Percentiles rank a stretch among this genome's conserved stretches.
phyloP scores from a whole-genome alignment of 2,888 invertebrate genomes.

The Polydrusus pterygomalis region DNA sequence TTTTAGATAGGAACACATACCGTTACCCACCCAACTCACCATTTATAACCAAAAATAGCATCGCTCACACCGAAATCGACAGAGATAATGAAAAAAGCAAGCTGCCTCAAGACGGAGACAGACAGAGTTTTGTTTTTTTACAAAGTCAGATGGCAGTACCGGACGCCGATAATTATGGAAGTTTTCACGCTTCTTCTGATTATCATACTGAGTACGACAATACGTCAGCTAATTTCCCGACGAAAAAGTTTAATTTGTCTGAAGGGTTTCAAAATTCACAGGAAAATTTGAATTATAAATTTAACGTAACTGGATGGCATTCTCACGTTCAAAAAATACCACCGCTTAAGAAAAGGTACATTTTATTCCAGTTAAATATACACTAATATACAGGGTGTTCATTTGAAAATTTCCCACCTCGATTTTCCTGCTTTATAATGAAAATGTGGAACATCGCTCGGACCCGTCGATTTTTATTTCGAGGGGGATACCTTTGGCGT shows the following conservation, averaged over 20 bases:
- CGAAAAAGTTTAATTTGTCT: conserved; percentile 31
- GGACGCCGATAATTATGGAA: conserved; percentile 34
- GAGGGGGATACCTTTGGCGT: too few species aligned
- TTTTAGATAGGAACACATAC: conserved; percentile 30
- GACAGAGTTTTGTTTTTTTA: conserved; percentile 36
- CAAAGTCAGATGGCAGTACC: conserved; percentile 48
- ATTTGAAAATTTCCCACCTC: too few species aligned
- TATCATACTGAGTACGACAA: conserved; percentile 20
- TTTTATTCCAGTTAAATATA: too few species aligned
- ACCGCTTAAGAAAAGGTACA: conserved; percentile 20
- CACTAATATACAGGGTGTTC: neutral
- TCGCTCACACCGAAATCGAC: too few species aligned
- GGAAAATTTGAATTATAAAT: neutral
- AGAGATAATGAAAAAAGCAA: neutral
- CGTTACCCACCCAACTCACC: neutral
- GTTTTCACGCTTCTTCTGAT: conserved; percentile 34
- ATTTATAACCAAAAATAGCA: conserved; percentile 8
- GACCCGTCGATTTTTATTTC: too few species aligned
- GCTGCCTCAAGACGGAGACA: neutral
- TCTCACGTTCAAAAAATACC: conserved; percentile 50
- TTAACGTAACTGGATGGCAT: conserved; percentile 2
- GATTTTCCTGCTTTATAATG: too few species aligned
- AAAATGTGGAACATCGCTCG: too few species aligned
- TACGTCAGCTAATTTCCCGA: conserved; percentile 52
- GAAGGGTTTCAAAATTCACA: neutral